Evolutionary conservation across 2,113 vertebrate species (phyloP).

Genomic region (Meriones unguiculatus): DNA sequence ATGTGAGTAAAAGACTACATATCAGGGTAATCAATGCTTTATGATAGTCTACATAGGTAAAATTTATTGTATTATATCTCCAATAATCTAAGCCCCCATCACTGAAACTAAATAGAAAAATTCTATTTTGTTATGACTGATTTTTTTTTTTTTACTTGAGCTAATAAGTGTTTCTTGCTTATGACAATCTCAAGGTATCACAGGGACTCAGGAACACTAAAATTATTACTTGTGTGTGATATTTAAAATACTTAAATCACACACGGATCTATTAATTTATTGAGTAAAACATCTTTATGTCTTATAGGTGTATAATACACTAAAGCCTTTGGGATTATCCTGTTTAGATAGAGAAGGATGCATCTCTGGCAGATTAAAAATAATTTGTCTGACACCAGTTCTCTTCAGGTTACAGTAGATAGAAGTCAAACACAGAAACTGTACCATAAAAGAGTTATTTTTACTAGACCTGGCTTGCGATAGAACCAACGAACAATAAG

Average conservation of each 20-base stretch:
- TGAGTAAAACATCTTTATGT: constrained; percentile 46
- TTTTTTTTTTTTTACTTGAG: constrained; percentile 2
- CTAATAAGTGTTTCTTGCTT: background rate
- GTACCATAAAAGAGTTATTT: background rate
- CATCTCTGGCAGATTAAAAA: background rate
- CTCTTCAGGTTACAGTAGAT: background rate
- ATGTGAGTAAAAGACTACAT: background rate
- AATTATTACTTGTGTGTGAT: constrained; percentile 22
- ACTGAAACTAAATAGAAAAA: background rate
- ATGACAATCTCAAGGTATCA: background rate
- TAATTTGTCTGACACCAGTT: background rate
- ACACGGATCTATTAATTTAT: constrained; percentile 2
- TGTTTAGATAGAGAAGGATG: background rate
- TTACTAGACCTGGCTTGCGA: background rate
- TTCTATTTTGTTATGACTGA: background rate
- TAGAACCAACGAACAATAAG: background rate
- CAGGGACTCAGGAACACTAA: constrained; percentile 28
- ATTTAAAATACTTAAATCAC: constrained; percentile 26
- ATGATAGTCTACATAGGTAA: background rate
- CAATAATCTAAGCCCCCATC: background rate
- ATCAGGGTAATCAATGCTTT: background rate
- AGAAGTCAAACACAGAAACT: background rate
- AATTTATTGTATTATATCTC: background rate
- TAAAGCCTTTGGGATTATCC: background rate
- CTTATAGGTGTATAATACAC: background rate